Percentiles rank a stretch among this genome's conserved stretches.
phyloP scores from a whole-genome alignment of 2,113 vertebrate species.

The Scortum barcoo region DNA sequence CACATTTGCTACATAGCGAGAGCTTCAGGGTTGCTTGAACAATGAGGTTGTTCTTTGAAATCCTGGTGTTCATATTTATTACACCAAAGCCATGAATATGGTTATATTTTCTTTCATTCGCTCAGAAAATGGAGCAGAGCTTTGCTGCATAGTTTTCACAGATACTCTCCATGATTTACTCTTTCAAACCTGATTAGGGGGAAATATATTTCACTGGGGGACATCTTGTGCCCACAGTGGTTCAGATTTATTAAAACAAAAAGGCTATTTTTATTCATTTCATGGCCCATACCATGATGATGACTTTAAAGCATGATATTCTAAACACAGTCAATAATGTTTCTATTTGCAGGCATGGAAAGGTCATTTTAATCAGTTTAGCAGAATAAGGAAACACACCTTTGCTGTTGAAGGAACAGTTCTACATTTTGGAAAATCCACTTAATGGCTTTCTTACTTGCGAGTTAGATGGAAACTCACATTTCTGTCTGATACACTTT shows the following conservation, averaged over 20 bases:
- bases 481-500: not conserved
- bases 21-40: slow-evolving; percentile 23
- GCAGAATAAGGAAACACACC: not conserved
- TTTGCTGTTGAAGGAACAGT: not conserved
- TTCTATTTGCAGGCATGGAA: not conserved
- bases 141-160: not conserved
- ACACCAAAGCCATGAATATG: not conserved
- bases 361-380: not conserved
- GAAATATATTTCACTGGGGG: too few species aligned
- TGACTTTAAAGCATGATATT: not conserved
- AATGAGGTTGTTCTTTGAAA: not conserved
- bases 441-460: not conserved
- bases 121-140: not conserved
- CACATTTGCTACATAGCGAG: slow-evolving; percentile 4
- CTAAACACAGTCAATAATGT: not conserved
- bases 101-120: not conserved
- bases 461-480: not conserved
- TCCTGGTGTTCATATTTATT: not conserved
- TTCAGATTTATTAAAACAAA: not conserved
- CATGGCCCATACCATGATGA: not conserved
- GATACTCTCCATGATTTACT: not conserved
- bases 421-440: not conserved
- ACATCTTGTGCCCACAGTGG: not conserved
- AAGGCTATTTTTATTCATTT: not conserved
- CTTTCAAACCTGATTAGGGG: not conserved